Base-by-base conservation (phyloP, 2,888 invertebrate genomes). In the Eilema griseolum region DNA sequence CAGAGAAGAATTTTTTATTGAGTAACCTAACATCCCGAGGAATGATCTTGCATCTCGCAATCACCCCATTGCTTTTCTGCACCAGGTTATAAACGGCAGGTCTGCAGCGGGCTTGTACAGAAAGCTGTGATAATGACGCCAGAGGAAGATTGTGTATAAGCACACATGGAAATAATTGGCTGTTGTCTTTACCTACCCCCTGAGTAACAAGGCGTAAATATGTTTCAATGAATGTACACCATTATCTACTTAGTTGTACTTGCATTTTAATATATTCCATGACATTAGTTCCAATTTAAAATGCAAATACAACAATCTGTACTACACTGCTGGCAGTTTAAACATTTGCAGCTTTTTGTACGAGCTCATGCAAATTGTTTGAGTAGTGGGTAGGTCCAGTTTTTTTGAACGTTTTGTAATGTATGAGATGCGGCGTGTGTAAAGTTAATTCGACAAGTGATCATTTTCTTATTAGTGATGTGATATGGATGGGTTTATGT, bases 401-500 rank as follows among this genome's bases (percentile, higher is more conserved):
- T 75, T 84, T 78, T 75, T 78, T 74, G 65, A 64, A 63, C 66
- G 63, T 67, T 67, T 66, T 77, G 76, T 81, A 72, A 82, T 80
- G 75, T 76, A 78, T 65, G 56, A 70, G 41, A 69, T 11, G 67
- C 72, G 71, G 68, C 67, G 61, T 69, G 57, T 70, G 59, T 79
- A 81, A 80, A 79, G 67, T 78, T 75, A 76, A 83, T 84, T 84
- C 81, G 85, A 81, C 81, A 85, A 78, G 79, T 74, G 78, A 82
- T 83, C 78, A 81, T 85, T 85, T 84, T 84, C 79, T 81, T 82
- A 82, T 83, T 84, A 84, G 77, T 65, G 77, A 64, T 61, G 73
- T 41, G 52, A 68, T 68, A 24, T 72, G 80, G 82, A 81, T 78
- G 79, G 70, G 46, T 62, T 83, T 78, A 87, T 84, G 74, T 72